Evolutionary conservation across 2,888 invertebrate genomes (phyloP).

Genomic region (Macropis europaea): DNA sequence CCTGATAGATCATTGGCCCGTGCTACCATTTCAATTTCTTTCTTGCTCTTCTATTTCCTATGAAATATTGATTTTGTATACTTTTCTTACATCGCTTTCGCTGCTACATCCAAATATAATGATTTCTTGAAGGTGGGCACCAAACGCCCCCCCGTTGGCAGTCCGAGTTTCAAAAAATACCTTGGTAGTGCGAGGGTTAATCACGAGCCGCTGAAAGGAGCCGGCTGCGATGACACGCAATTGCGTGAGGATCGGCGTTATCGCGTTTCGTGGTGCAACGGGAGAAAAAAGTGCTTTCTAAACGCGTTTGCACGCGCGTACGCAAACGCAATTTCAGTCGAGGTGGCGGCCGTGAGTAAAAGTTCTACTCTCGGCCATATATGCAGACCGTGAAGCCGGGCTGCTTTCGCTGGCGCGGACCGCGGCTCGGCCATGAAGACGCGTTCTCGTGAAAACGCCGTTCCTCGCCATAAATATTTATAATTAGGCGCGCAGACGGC

Average conservation of each 20-base stretch:
- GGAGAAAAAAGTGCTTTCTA: constrained; percentile 55
- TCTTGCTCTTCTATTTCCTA: too few species aligned
- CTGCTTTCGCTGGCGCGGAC: constrained; percentile 65
- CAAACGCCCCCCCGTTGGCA: too few species aligned
- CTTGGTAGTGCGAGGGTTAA: too few species aligned
- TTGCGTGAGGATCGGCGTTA: constrained; percentile 16
- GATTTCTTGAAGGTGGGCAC: too few species aligned
- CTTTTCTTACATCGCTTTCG: too few species aligned
- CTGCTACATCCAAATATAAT: too few species aligned
- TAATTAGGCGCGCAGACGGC: constrained; percentile 21
- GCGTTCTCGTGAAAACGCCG: constrained; percentile 47
- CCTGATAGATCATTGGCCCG: too few species aligned
- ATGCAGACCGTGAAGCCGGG: constrained; percentile 70
- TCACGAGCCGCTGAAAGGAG: background rate
- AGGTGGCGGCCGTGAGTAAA: constrained; percentile 65
- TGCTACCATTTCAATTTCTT: too few species aligned
- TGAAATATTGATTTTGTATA: too few species aligned
- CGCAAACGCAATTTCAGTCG: constrained; percentile 26
- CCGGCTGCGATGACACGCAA: constrained; percentile 9
- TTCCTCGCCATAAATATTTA: constrained; percentile 52
- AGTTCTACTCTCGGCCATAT: constrained; percentile 67
- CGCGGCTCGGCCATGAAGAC: constrained; percentile 20
- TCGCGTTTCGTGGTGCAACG: constrained; percentile 30
- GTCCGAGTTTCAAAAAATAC: too few species aligned
- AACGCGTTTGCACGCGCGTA: constrained; percentile 48